Base-by-base conservation (phyloP, 1,140 invertebrate genomes). In the Drosophila varians region DNA sequence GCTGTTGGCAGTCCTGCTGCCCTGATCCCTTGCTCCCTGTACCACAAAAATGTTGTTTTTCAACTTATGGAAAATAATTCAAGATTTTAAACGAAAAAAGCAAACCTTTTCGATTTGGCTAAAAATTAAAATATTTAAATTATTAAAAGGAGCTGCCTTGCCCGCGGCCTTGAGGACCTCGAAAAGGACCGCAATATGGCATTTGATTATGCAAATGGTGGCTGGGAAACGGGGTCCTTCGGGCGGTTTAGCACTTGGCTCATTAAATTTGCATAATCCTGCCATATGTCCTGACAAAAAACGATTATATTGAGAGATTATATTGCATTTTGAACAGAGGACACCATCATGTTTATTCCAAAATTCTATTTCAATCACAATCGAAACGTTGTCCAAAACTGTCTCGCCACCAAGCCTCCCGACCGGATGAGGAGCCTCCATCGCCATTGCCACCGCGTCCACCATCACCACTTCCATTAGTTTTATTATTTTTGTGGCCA, bases 191-290 rank as follows among this genome's bases (percentile, higher is more conserved):
- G 68, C 79, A 79, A 72, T 84, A 79, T 84, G 75, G 57, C 80
- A 86, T 86, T 86, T 86, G 80, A 79, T 80, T 86, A 86, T 84
- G 80, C 72, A 79, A 79, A 86, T 55, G 47, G 26, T 11, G 56
- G 7, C 11, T 49, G 14, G 38, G 21, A 26, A 9, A n/a, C 4
- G 34, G 16, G 18, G 38, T 19, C 6, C 47, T 19, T 23, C 7
- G 19, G 25, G 23, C 31, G 36, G 53, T 47, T 61, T 55, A 60
- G 58, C 70, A 75, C 79, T 83, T 78, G 79, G 58, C 75, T 84
- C 77, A 75, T 75, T 76, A 69, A 73, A 84, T 84, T 84, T 84
- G 75, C 79, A 84, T 84, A 84, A 84, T 84, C 49, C 61, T 48
- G 40, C 16, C 47, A 65, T 46, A 86, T n/a, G n/a, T n/a, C n/a